phyloP scores from a whole-genome alignment of 2,113 vertebrate species.

The Thomomys bottae region DNA sequence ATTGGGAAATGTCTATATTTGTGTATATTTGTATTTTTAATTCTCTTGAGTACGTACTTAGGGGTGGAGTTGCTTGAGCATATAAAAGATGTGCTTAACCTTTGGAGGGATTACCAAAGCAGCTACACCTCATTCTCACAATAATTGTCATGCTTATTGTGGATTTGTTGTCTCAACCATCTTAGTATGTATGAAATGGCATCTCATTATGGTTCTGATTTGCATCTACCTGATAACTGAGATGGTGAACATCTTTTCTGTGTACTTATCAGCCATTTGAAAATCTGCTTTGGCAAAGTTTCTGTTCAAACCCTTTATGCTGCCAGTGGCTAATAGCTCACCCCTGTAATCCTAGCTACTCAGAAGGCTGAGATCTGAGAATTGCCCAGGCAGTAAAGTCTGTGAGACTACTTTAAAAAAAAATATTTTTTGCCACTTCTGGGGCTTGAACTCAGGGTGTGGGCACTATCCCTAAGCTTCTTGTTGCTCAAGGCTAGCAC shows the following conservation, averaged over 20 bases:
- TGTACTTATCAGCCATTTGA: not conserved
- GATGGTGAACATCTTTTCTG: not conserved
- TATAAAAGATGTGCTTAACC: not conserved
- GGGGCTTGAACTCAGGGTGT: no score
- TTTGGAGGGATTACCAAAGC: not conserved
- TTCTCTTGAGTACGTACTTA: not conserved
- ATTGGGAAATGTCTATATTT: no score
- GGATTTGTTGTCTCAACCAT: not conserved
- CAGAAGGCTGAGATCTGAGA: no score
- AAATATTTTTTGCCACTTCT: no score
- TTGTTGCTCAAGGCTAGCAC: no score
- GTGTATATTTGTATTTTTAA: not conserved
- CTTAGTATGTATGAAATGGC: no score
- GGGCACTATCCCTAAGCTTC: no score
- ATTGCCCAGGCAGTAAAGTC: no score
- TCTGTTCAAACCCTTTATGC: constrained; percentile 11
- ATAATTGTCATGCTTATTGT: not conserved
- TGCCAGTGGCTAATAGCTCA: no score
- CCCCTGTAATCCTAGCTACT: no score
- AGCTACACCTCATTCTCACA: not conserved
- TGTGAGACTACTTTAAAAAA: no score
- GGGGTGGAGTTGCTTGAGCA: not conserved
- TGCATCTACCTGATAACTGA: not conserved
- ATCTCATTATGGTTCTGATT: constrained; percentile 22
- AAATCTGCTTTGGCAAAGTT: not conserved